These are phyloP conservation scores for Chaetops frenatus DNA, from an alignment of 2,113 vertebrate genomes.

Conservation along the genomic window DNA sequence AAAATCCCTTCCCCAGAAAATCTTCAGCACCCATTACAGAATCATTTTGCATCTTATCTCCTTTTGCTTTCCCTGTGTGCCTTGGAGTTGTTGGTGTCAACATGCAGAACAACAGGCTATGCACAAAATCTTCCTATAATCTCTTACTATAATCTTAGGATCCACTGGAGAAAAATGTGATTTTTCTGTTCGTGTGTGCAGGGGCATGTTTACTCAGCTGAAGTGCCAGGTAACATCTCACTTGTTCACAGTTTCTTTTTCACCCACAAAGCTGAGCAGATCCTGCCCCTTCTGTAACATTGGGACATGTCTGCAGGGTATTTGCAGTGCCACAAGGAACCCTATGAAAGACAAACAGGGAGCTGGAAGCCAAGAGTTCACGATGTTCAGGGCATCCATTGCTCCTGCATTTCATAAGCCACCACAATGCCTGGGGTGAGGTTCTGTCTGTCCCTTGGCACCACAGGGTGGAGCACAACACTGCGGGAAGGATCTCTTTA, in stretches of 20 bases:
- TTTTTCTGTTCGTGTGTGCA: neutral
- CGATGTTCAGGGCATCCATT: neutral
- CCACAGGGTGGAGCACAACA: fast-evolving
- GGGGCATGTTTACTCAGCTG: neutral
- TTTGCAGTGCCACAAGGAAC: neutral
- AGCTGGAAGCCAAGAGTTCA: fast-evolving
- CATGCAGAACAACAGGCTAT: neutral
- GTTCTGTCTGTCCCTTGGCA: neutral
- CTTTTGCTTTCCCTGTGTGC: neutral
- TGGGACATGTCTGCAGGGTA: too few species aligned
- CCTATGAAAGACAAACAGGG: fast-evolving
- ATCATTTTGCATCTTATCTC: neutral
- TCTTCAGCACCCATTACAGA: neutral
- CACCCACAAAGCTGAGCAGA: neutral
- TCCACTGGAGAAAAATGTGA: neutral
- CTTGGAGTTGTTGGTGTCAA: neutral
- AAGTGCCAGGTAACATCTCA: fast-evolving
- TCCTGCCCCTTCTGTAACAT: neutral
- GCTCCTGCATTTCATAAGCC: neutral
- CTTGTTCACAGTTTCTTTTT: neutral
- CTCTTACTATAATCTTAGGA: neutral
- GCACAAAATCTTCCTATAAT: neutral
- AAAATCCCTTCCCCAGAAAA: neutral
- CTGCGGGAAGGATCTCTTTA: fast-evolving
- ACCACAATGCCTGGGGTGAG: neutral